phyloP scores from a whole-genome alignment of 1,140 invertebrate species.

The Lamellibrachia luymesi region DNA sequence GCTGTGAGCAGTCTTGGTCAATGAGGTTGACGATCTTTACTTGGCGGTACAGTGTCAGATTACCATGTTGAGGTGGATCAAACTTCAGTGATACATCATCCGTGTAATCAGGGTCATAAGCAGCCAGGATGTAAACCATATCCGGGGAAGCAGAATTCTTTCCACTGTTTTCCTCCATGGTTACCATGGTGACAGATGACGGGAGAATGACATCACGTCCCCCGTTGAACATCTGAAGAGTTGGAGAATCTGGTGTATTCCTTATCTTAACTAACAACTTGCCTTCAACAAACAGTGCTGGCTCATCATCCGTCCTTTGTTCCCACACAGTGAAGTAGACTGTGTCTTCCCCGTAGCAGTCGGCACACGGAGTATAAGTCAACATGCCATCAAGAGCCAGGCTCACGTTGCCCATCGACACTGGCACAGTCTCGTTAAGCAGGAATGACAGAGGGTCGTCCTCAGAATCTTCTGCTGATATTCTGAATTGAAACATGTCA shows the following conservation, averaged over 20 bases:
- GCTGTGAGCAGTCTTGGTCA: not conserved
- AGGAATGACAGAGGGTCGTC: not conserved
- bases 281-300: not conserved
- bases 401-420: not conserved
- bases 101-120: constrained; percentile 10
- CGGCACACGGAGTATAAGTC: not conserved
- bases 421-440: not conserved
- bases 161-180: not conserved
- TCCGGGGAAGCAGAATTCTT: not conserved
- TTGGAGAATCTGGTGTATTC: not conserved
- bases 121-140: constrained; percentile 8
- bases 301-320: not conserved
- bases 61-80: constrained; percentile 2
- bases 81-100: not conserved
- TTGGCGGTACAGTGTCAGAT: not conserved
- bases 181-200: not conserved
- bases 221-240: not conserved
- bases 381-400: not conserved
- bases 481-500: not conserved
- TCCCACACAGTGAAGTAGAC: constrained; percentile 9
- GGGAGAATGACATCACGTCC: not conserved
- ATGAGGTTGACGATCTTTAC: not conserved
- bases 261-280: not conserved
- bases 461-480: not conserved
- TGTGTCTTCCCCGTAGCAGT: not conserved